Evolutionary conservation across 2,113 vertebrate species (phyloP).

Genomic region (Bagarius yarrelli): DNA sequence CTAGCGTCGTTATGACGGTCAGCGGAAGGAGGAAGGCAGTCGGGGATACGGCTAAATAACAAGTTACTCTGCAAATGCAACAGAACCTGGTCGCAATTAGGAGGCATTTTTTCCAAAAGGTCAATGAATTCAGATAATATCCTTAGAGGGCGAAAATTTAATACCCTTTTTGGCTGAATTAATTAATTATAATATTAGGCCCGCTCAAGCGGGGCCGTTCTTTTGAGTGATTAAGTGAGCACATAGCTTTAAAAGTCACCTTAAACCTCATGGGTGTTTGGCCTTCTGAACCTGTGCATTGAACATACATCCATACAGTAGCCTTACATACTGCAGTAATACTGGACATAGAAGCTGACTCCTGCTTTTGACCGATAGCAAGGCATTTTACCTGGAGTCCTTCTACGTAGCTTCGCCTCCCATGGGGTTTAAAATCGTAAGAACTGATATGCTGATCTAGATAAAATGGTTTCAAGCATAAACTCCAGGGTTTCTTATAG

Average conservation of each 20-base stretch:
- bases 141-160: constrained; percentile 98
- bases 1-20: constrained; percentile 76
- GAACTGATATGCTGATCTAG: not conserved
- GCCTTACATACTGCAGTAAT: constrained; percentile 69
- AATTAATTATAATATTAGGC: constrained; percentile 99
- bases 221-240: constrained; percentile 98
- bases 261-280: constrained; percentile 70
- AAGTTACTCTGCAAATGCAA: constrained; percentile 87
- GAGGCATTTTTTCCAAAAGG: constrained; percentile 98
- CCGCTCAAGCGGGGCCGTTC: constrained; percentile 91
- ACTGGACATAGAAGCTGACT: constrained; percentile 57
- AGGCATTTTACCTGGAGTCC: not conserved
- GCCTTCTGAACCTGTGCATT: constrained; percentile 73
- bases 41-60: constrained; percentile 70
- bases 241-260: constrained; percentile 84
- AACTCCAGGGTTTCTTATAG: no score
- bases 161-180: constrained; percentile 97
- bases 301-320: constrained; percentile 67
- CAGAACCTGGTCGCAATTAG: constrained; percentile 92
- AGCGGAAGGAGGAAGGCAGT: constrained; percentile 38
- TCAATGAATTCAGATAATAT: constrained; percentile 99
- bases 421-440: not conserved
- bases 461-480: no score
- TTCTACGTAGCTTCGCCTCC: not conserved
- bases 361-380: constrained; percentile 1